phyloP scores from a whole-genome alignment of 1,140 invertebrate genomes.

The Magallana gigas region DNA sequence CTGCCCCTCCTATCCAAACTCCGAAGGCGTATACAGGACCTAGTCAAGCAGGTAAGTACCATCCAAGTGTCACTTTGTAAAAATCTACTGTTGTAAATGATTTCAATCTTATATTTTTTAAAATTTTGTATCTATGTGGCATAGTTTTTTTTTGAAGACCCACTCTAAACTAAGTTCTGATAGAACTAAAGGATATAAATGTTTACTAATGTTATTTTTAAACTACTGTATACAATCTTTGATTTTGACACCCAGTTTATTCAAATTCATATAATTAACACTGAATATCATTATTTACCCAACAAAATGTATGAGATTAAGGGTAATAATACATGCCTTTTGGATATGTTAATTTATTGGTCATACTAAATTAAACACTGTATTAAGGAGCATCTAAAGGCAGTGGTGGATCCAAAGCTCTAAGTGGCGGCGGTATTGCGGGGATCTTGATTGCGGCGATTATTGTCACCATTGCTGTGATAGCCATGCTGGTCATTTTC shows the following conservation, averaged over 20 bases:
- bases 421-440: conserved; percentile 29
- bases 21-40: not conserved
- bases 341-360: not conserved
- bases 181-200: not conserved
- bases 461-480: not conserved
- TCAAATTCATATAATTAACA: too few species aligned
- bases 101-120: not conserved
- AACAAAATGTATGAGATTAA: not conserved
- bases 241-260: too few species aligned
- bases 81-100: not conserved
- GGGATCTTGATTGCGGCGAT: conserved; percentile 20
- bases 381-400: not conserved
- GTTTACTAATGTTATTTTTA: too few species aligned
- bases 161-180: not conserved
- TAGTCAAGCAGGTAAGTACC: not conserved
- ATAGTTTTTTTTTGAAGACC: not conserved
- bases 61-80: not conserved
- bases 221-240: too few species aligned
- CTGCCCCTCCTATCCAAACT: not conserved
- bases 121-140: not conserved
- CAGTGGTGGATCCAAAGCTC: not conserved
- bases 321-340: too few species aligned
- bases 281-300: too few species aligned
- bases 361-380: not conserved
- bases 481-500: not conserved